Conservation (phyloP, 2,888 invertebrate species). For the Ditylenchus weischeri region DNA sequence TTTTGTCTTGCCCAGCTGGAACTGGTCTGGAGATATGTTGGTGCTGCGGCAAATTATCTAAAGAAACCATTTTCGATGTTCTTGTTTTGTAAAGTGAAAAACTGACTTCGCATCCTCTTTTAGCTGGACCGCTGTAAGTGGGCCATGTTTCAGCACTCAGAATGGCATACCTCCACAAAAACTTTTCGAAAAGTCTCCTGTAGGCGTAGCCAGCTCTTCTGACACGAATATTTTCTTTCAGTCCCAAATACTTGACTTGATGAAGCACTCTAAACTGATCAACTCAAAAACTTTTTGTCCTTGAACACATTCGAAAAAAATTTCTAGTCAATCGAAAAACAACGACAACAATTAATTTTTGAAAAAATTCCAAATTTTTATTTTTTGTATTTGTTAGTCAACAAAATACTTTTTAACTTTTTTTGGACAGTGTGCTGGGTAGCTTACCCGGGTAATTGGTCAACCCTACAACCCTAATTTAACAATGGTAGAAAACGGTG, state of each 20-base stretch:
- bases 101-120: slow-evolving; percentile 61
- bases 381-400: too few relatives aligned
- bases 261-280: slow-evolving; percentile 65
- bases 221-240: slow-evolving; percentile 71
- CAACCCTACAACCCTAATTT: too few relatives aligned
- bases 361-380: too few relatives aligned
- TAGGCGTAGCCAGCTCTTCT: slow-evolving; percentile 71
- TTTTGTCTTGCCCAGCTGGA: slow-evolving; percentile 69
- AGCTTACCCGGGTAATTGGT: too few relatives aligned
- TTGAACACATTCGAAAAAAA: too few relatives aligned
- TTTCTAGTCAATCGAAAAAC: too few relatives aligned
- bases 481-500: too few relatives aligned
- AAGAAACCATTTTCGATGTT: slow-evolving; percentile 50
- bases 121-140: slow-evolving; percentile 62
- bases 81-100: background rate
- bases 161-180: slow-evolving; percentile 66
- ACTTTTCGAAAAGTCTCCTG: slow-evolving; percentile 60
- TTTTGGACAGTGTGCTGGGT: too few relatives aligned
- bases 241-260: slow-evolving; percentile 70
- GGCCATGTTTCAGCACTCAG: slow-evolving; percentile 70
- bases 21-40: slow-evolving; percentile 67
- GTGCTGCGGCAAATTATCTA: slow-evolving; percentile 66
- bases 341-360: too few relatives aligned
- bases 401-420: too few relatives aligned
- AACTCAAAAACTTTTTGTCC: background rate